Evolutionary conservation across 2,888 invertebrate genomes (phyloP).

Genomic region (Thymelicus lineola): DNA sequence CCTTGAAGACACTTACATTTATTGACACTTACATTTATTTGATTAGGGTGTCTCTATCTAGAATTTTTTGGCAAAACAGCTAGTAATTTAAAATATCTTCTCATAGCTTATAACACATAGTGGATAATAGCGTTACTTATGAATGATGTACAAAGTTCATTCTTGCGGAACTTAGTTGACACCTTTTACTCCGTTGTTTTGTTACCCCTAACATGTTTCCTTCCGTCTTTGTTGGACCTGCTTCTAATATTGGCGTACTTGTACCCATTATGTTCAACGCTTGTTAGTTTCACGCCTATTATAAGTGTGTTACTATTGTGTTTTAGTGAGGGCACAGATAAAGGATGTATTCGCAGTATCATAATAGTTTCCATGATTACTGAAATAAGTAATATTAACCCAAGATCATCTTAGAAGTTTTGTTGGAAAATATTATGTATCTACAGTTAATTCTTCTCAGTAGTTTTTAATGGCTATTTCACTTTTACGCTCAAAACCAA

Average conservation of each 20-base stretch:
- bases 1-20: no score
- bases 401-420: no score
- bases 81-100: neutral
- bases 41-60: no score
- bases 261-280: neutral
- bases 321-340: neutral
- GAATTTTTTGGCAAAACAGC: no score
- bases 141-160: constrained; percentile 29
- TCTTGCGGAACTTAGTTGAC: constrained; percentile 33
- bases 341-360: neutral
- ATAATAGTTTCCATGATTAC: no score
- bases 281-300: neutral
- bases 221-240: neutral
- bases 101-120: neutral
- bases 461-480: neutral
- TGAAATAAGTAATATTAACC: no score
- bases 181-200: constrained; percentile 21
- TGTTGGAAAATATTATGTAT: no score
- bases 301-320: neutral
- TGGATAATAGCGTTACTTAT: constrained; percentile 10
- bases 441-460: neutral
- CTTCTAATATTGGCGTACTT: neutral
- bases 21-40: no score
- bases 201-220: constrained; percentile 16
- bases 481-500: no score